These are phyloP conservation scores for Drosophila borborema DNA, from an alignment of 2,888 invertebrate species.

Conservation along the genomic window DNA sequence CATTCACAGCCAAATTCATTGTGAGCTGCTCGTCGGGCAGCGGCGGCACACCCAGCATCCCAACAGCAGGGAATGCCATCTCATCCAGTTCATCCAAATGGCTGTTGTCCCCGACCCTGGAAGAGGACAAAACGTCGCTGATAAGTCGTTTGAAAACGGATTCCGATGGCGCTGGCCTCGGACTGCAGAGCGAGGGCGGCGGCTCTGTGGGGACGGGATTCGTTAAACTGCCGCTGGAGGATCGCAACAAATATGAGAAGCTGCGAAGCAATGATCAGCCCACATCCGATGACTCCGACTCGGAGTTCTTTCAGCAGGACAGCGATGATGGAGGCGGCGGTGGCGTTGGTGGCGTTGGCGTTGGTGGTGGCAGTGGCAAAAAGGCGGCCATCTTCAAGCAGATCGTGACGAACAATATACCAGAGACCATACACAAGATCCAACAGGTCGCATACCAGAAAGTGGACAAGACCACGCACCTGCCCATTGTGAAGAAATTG, in stretches of 20 bases:
- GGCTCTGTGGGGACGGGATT: conserved; percentile 83
- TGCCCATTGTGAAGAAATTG: conserved; percentile 85
- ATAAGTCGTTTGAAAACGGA: conserved; percentile 81
- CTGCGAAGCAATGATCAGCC: conserved; percentile 88
- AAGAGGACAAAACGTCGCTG: conserved; percentile 84
- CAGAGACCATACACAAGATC: conserved; percentile 86
- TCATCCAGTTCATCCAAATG: conserved; percentile 84
- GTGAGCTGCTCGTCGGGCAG: conserved; percentile 57
- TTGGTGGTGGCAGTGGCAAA: conserved; percentile 58
- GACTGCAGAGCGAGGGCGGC: conserved; percentile 20
- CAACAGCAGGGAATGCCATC: conserved; percentile 55
- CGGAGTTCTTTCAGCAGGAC: conserved; percentile 85
- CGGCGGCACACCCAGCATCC: conserved; percentile 48
- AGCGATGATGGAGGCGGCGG: conserved; percentile 59
- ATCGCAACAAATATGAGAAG: conserved; percentile 92
- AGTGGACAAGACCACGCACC: conserved; percentile 85
- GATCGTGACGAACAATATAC: conserved; percentile 86
- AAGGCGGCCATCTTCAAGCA: conserved; percentile 84
- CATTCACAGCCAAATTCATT: conserved; percentile 79
- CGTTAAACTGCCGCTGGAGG: conserved; percentile 88
- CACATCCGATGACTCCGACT: conserved; percentile 87
- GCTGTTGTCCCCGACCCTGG: conserved; percentile 85
- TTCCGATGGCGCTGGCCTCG: conserved; percentile 71
- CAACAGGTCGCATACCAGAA: conserved; percentile 86
- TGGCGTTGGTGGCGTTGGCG: neutral